These are phyloP conservation scores for Thunnus thynnus DNA, from an alignment of 2,113 vertebrate species.

Conservation along the genomic window DNA sequence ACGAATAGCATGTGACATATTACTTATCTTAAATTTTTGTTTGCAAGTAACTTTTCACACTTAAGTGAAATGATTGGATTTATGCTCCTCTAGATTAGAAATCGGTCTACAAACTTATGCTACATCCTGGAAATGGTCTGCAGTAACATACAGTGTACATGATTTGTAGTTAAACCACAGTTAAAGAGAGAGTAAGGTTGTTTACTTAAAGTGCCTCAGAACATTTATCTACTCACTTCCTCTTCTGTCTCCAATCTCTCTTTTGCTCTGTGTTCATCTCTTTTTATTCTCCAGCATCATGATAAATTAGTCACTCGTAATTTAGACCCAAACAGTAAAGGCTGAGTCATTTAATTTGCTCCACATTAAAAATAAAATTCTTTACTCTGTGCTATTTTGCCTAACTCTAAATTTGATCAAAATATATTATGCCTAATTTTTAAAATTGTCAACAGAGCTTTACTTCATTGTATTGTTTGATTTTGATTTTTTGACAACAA, in stretches of 20 bases:
- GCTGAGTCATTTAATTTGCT: conserved; percentile 25
- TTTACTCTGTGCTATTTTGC: conserved; percentile 19
- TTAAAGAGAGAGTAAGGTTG: neutral
- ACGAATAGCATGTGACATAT: neutral
- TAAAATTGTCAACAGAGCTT: conserved; percentile 25
- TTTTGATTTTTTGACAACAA: neutral
- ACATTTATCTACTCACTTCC: neutral
- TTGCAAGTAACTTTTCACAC: neutral
- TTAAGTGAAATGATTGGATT: neutral
- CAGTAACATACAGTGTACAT: neutral
- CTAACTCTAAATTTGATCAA: neutral
- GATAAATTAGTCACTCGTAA: conserved; percentile 42
- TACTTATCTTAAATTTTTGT: neutral
- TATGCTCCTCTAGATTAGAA: neutral
- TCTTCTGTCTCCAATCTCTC: conserved; percentile 20
- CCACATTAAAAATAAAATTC: conserved; percentile 26
- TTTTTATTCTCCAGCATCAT: conserved; percentile 20
- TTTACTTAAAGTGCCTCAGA: neutral
- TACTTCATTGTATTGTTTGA: neutral
- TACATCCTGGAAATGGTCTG: neutral
- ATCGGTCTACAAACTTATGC: neutral
- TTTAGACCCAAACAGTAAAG: conserved; percentile 33
- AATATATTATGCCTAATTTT: neutral
- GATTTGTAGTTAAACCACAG: conserved; percentile 3
- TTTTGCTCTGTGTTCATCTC: neutral